Conservation (phyloP, 2,888 invertebrate species). For the Mesopsocus fuscifrons region DNA sequence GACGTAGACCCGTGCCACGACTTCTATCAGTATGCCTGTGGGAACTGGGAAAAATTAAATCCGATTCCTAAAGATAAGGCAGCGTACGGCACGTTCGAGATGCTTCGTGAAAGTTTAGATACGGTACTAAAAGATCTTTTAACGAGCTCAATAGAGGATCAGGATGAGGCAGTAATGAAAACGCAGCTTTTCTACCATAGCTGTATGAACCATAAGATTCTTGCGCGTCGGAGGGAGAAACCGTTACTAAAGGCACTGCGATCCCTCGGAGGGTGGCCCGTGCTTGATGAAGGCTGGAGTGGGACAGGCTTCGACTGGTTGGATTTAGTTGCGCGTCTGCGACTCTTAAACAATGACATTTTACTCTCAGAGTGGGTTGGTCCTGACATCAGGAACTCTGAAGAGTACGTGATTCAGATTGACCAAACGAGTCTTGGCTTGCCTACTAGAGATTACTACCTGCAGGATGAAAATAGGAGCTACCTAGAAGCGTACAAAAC, state of each 20-base stretch:
- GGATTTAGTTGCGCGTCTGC: conserved; percentile 47
- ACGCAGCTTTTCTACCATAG: conserved; percentile 69
- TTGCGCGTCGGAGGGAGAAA: conserved; percentile 47
- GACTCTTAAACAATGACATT: conserved; percentile 69
- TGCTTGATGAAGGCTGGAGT: conserved; percentile 46
- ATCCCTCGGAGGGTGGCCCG: conserved; percentile 78
- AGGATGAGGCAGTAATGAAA: conserved; percentile 49
- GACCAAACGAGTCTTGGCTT: conserved; percentile 75
- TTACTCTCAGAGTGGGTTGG: conserved; percentile 77
- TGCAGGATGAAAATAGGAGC: conserved; percentile 40
- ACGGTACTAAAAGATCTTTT: conserved; percentile 44
- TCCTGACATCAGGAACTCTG: conserved; percentile 84
- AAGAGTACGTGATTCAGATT: conserved; percentile 73
- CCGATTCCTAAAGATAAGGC: conserved; percentile 79
- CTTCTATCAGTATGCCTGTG: conserved; percentile 71
- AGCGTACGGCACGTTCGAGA: conserved; percentile 78
- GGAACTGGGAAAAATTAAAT: conserved; percentile 67
- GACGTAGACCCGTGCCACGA: conserved; percentile 57
- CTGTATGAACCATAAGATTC: conserved; percentile 60
- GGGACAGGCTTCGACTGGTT: conserved; percentile 47
- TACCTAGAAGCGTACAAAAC: conserved; percentile 61
- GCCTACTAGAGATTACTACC: conserved; percentile 37
- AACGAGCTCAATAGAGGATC: conserved; percentile 29
- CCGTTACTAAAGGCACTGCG: conserved; percentile 49
- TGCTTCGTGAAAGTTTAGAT: conserved; percentile 64